phyloP scores from a whole-genome alignment of 2,113 vertebrate species.

The Oncorhynchus gorbuscha region DNA sequence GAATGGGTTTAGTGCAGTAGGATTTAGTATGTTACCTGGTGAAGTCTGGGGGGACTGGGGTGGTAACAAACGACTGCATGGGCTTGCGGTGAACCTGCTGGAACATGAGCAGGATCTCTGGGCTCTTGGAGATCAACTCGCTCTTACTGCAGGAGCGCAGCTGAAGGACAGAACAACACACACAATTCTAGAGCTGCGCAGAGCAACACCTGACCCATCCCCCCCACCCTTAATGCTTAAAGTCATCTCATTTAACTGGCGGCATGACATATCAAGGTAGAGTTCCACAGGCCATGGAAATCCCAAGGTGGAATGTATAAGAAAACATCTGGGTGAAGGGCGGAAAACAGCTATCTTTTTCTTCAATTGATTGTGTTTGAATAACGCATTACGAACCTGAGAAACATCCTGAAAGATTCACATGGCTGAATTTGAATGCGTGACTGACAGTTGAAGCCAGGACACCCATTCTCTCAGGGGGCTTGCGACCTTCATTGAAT shows the following conservation, averaged over 20 bases:
- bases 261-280: neutral
- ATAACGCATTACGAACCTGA: neutral
- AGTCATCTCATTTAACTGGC: neutral
- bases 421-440: neutral
- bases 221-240: neutral
- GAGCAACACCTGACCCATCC: neutral
- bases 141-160: constrained; percentile 97
- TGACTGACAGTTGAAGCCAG: neutral
- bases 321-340: neutral
- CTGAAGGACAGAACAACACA: constrained; percentile 59
- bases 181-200: neutral
- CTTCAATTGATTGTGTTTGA: neutral
- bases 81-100: constrained; percentile 98
- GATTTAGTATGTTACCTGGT: constrained; percentile 78
- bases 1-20: no score
- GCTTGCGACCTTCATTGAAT: neutral
- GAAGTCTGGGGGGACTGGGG: constrained; percentile 98
- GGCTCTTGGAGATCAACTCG: constrained; percentile 94
- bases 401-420: neutral
- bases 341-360: no score
- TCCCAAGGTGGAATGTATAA: neutral
- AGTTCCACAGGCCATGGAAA: neutral
- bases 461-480: neutral
- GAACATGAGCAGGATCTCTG: constrained; percentile 99
- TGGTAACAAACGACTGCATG: constrained; percentile 98